phyloP scores from a whole-genome alignment of 2,797 vertebrate species.

The Schizopygopsis malacanthus region DNA sequence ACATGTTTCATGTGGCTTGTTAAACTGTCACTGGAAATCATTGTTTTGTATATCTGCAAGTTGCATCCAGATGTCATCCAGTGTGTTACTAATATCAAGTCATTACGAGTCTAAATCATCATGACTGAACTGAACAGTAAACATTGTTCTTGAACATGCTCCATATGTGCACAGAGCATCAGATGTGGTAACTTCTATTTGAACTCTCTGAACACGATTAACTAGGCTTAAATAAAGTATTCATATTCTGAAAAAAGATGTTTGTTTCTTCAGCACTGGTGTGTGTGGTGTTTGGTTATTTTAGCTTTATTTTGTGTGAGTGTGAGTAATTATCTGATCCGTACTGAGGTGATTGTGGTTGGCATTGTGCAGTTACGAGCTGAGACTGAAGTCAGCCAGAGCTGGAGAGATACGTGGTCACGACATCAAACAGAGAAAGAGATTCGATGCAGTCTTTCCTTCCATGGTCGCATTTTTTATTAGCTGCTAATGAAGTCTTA shows the following conservation, averaged over 20 bases:
- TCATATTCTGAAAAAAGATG: neutral
- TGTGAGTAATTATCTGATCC: constrained; percentile 16
- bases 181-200: neutral
- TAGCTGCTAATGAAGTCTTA: constrained; percentile 28
- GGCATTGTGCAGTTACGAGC: constrained; percentile 34
- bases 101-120: neutral
- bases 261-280: constrained; percentile 32
- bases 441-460: constrained; percentile 21
- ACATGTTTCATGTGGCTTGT: neutral
- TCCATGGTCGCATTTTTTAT: constrained; percentile 26
- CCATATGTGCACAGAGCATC: neutral
- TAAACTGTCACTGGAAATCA: neutral
- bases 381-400: constrained; percentile 25
- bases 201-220: constrained; percentile 18
- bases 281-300: constrained; percentile 28
- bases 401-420: neutral
- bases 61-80: neutral
- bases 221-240: constrained; percentile 24
- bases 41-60: neutral
- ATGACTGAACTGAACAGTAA: neutral
- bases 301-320: neutral
- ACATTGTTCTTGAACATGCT: neutral
- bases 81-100: neutral
- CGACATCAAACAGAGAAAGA: constrained; percentile 8
- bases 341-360: constrained; percentile 39